Conservation (phyloP, 2,113 vertebrate species). For the Rafetus swinhoei region DNA sequence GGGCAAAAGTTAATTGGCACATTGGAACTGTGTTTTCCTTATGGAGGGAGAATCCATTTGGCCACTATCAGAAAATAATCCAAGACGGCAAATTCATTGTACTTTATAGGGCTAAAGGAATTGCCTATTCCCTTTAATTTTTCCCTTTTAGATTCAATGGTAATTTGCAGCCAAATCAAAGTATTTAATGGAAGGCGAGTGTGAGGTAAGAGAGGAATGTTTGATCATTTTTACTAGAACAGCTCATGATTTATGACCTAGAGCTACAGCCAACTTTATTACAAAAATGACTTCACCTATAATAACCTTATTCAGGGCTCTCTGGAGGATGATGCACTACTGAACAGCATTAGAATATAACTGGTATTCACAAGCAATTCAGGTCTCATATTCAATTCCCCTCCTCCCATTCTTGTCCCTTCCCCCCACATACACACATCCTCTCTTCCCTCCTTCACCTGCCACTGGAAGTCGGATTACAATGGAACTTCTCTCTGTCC, state of each 20-base stretch:
- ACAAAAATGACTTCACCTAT: constrained; percentile 79
- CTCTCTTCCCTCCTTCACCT: constrained; percentile 51
- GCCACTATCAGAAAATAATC: constrained; percentile 63
- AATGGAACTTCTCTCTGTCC: constrained; percentile 5
- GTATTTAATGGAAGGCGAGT: constrained; percentile 74
- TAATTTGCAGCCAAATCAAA: constrained; percentile 73
- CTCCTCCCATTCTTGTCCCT: not conserved
- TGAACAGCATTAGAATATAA: constrained; percentile 60
- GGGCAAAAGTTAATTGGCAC: constrained; percentile 53
- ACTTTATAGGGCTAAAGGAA: constrained; percentile 50
- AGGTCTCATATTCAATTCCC: constrained; percentile 32
- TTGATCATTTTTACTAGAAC: constrained; percentile 66
- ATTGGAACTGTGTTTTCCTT: constrained; percentile 66
- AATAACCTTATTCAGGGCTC: constrained; percentile 65
- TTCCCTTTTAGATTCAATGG: constrained; percentile 49
- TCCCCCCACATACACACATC: not conserved
- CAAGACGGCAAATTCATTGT: constrained; percentile 45
- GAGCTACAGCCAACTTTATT: constrained; percentile 76
- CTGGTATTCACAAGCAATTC: constrained; percentile 67
- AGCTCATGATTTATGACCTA: constrained; percentile 77
- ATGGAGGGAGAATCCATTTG: constrained; percentile 73
- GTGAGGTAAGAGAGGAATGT: constrained; percentile 63
- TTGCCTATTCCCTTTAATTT: constrained; percentile 54
- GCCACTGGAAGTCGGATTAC: constrained; percentile 29
- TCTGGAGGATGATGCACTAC: constrained; percentile 62